Evolutionary conservation across 2,888 invertebrate species (phyloP).

Genomic region (Pristionchus mayeri): DNA sequence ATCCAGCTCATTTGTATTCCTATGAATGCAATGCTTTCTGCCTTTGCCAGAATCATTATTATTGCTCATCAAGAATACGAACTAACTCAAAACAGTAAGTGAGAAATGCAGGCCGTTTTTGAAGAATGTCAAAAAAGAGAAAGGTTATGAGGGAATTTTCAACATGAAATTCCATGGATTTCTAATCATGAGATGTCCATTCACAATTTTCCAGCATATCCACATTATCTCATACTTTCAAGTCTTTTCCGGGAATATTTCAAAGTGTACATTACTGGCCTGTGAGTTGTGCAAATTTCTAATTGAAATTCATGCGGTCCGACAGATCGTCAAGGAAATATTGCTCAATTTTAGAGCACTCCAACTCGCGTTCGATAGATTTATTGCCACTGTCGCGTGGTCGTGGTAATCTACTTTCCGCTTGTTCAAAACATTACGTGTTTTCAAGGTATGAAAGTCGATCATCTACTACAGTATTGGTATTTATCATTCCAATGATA

Average conservation of each 20-base stretch:
- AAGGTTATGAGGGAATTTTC: too few species aligned
- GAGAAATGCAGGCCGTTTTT: too few species aligned
- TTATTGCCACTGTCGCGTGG: not conserved
- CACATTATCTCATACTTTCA: not conserved
- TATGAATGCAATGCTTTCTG: not conserved
- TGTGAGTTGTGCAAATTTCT: too few species aligned
- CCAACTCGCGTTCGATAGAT: not conserved
- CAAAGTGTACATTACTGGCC: too few species aligned
- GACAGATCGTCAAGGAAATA: too few species aligned
- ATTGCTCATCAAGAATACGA: not conserved
- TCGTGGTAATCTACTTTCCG: not conserved
- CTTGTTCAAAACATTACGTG: too few species aligned
- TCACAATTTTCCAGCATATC: too few species aligned
- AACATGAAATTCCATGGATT: too few species aligned
- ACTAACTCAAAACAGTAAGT: not conserved
- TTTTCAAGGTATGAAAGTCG: not conserved
- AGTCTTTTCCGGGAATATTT: too few species aligned
- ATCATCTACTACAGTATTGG: not conserved
- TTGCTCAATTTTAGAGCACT: not conserved
- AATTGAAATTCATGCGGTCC: too few species aligned
- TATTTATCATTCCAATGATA: not conserved
- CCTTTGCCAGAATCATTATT: not conserved
- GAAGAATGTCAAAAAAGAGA: too few species aligned
- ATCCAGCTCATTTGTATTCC: not conserved
- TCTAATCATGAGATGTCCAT: too few species aligned